These are phyloP conservation scores for Muscina levida DNA, from an alignment of 2,888 invertebrate genomes.

Conservation along the genomic window DNA sequence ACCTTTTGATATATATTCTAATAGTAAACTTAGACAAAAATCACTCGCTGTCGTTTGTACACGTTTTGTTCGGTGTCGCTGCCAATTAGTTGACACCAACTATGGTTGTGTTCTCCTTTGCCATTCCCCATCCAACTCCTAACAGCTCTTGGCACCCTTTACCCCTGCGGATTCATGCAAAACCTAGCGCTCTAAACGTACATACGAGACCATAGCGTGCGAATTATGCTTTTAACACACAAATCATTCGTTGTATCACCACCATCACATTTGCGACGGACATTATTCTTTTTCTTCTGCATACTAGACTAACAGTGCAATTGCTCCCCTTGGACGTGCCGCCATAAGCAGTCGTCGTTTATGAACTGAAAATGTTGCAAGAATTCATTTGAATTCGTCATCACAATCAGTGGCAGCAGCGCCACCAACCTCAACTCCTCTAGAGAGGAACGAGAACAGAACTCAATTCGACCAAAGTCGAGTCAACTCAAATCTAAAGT, in stretches of 20 bases:
- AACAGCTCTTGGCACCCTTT: neutral
- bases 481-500: slow-evolving; percentile 62
- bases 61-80: slow-evolving; percentile 69
- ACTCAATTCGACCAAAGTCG: slow-evolving; percentile 37
- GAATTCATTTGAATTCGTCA: slow-evolving; percentile 68
- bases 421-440: neutral
- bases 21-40: neutral
- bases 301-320: too few relatives aligned
- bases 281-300: too few relatives aligned
- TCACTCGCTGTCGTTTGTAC: slow-evolving; percentile 31
- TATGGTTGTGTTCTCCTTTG: slow-evolving; percentile 45
- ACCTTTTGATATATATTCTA: too few relatives aligned
- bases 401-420: slow-evolving; percentile 47
- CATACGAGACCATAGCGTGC: slow-evolving; percentile 59
- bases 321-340: neutral
- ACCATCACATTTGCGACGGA: slow-evolving; percentile 10
- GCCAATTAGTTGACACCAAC: slow-evolving; percentile 79
- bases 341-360: slow-evolving; percentile 28
- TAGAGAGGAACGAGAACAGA: neutral
- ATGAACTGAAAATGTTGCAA: slow-evolving; percentile 44
- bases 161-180: slow-evolving; percentile 10
- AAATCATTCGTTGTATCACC: slow-evolving; percentile 5
- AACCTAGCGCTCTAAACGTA: slow-evolving; percentile 30
- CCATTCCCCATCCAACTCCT: slow-evolving; percentile 16
- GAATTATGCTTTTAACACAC: slow-evolving; percentile 52